These are phyloP conservation scores for Lottia scabra DNA, from an alignment of 2,888 invertebrate genomes.

Conservation along the genomic window DNA sequence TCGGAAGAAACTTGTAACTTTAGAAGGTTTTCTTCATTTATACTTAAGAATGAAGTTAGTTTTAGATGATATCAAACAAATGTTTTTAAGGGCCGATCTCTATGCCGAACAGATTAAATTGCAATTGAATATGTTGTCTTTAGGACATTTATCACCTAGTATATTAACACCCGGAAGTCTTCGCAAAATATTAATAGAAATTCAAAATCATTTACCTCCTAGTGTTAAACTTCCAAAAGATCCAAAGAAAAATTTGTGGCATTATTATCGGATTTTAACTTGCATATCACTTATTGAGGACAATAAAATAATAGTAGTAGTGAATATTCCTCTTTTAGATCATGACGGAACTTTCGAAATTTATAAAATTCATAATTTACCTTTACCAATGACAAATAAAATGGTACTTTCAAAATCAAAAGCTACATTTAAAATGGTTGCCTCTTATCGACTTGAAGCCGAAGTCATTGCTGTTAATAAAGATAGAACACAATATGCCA, in stretches of 20 bases:
- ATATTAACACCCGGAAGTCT: background rate
- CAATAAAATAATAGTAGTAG: background rate
- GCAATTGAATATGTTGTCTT: background rate
- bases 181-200: background rate
- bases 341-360: background rate
- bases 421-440: background rate
- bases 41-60: background rate
- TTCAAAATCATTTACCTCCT: background rate
- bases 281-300: background rate
- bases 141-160: background rate
- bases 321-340: background rate
- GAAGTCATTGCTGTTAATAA: background rate
- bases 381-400: background rate
- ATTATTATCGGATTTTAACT: background rate
- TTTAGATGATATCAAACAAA: background rate
- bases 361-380: background rate
- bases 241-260: background rate
- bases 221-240: background rate
- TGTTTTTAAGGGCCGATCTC: background rate
- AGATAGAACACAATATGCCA: background rate
- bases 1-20: background rate
- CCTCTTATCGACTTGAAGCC: background rate
- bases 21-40: background rate
- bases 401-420: background rate
- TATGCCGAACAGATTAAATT: background rate